phyloP scores from a whole-genome alignment of 2,113 vertebrate genomes.

The Cyrtonyx montezumae region DNA sequence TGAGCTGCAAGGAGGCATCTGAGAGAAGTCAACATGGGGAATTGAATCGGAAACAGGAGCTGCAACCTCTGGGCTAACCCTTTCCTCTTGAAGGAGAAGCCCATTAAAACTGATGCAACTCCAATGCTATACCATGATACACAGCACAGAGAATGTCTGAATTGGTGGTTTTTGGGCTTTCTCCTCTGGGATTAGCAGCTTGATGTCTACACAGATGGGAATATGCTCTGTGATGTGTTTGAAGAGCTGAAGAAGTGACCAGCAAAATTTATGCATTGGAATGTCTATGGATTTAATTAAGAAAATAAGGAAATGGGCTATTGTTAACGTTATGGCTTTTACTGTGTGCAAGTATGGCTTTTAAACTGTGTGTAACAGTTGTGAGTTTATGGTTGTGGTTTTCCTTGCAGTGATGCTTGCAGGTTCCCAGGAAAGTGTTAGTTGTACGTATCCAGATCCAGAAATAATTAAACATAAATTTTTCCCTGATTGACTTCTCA shows the following conservation, averaged over 20 bases:
- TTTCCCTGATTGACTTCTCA: background rate
- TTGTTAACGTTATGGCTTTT: rapidly evolving
- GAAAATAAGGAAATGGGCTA: background rate
- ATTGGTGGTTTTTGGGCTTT: background rate
- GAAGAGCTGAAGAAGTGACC: background rate
- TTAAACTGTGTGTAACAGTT: background rate
- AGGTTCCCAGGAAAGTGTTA: rapidly evolving
- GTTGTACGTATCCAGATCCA: background rate
- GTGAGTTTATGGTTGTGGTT: background rate
- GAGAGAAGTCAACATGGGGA: background rate
- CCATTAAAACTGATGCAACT: background rate
- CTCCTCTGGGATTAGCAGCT: background rate
- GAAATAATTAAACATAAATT: background rate
- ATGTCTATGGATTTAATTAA: rapidly evolving
- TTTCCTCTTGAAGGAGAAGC: rapidly evolving
- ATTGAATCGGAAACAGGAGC: background rate
- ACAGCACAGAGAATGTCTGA: rapidly evolving
- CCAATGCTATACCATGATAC: rapidly evolving
- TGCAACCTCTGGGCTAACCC: background rate
- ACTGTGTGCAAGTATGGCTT: too few relatives aligned
- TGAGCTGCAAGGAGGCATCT: background rate
- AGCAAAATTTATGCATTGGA: background rate
- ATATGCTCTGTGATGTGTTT: rapidly evolving
- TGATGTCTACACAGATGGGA: rapidly evolving
- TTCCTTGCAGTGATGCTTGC: background rate